Evolutionary conservation across 2,797 vertebrate species (phyloP), one percentile per base, ranked within the genome.

Genomic region (Semotilus atromaculatus): DNA sequence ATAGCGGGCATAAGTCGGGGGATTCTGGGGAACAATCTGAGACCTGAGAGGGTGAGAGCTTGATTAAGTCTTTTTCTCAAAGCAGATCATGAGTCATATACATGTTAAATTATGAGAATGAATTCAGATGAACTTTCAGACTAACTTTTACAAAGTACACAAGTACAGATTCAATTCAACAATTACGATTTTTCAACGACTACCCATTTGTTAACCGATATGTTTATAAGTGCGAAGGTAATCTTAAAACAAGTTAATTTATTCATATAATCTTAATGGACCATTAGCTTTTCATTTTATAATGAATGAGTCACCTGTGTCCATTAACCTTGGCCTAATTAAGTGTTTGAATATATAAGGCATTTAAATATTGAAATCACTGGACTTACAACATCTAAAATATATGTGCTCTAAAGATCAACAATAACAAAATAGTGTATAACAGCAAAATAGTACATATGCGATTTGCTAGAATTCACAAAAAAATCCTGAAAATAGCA

Each of bases 1-100:
- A 92, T 48, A 94, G 86, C 7, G 93, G 81, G 11, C 94, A 96
- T 51, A 95, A 94, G 2, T 97, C 97, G 48, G 96, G 95, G 64
- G 94, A 94, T 58, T 92, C 95, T 34, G 67, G 55, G 0, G 92
- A 93, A 31, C 93, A 92, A 87, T 97, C 97, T 4, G 96, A 97
- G 86, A 95, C 96, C 98, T 99, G 84, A 0, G 60, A 86, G 74
- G 38, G 45, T 86, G 48, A 83, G 4, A 26, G 74, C 19, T 55
- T 55, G 4, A 84, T 58, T 70, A 78, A 68, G 11, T n/a, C 9
- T 55, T 55, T 77, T 45, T 26, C n/a, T 14, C 1, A 40, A 43
- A 82, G 18, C 18, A 40, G n/a, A 34, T 68, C 19, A 36, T 68
- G 45, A 66, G 62, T 79, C 76, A 79, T 79, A 31, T 67, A 53